These are phyloP conservation scores for human DNA, from an alignment of 2,113 vertebrate species.

Conservation along the genomic window GRCh38 chr4:151880001-151880500, in stretches of 20 bases:
- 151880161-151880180: slow-evolving; percentile 76
- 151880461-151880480: neutral
- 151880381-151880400: neutral
- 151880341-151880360: neutral
- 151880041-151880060: slow-evolving; percentile 67
- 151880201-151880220: slow-evolving; percentile 62
- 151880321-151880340: neutral
- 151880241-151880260: slow-evolving; percentile 65
- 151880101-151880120: slow-evolving; percentile 72
- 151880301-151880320: slow-evolving; percentile 50
- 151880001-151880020: slow-evolving; percentile 60
- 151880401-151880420: neutral
- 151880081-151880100: slow-evolving; percentile 73
- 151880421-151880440: too few species aligned
- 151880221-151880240: slow-evolving; percentile 51
- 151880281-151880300: slow-evolving; percentile 48
- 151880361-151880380: neutral
- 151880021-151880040: slow-evolving; percentile 57
- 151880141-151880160: slow-evolving; percentile 57
- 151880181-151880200: slow-evolving; percentile 57
- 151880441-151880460: too few species aligned
- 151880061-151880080: slow-evolving; percentile 49
- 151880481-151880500: neutral
- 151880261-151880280: slow-evolving; percentile 65
- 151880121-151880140: slow-evolving; percentile 59